phyloP scores from a whole-genome alignment of 2,888 invertebrate species.

The Eugnorisma glareosa region DNA sequence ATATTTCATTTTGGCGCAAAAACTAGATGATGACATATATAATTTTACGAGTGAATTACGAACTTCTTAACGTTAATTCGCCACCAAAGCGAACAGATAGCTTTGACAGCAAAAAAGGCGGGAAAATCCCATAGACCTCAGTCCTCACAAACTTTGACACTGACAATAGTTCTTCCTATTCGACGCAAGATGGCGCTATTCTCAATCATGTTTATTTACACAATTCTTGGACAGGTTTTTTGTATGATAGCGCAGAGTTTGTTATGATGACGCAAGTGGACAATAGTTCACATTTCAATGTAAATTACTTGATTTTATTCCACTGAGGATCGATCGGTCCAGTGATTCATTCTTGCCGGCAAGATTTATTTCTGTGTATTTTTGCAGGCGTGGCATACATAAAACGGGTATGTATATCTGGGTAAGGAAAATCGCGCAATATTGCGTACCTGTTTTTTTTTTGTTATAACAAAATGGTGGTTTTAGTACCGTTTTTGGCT shows the following conservation, averaged over 20 bases:
- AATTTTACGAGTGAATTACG: not conserved
- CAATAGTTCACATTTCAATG: conserved; percentile 29
- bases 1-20: not conserved
- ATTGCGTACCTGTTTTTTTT: not conserved
- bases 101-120: conserved; percentile 34
- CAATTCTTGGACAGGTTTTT: not conserved
- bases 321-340: not conserved
- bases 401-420: not conserved
- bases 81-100: not conserved
- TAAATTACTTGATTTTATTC: conserved; percentile 34
- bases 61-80: not conserved
- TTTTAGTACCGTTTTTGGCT: not conserved
- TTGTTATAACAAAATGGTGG: not conserved
- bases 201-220: not conserved
- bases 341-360: conserved; percentile 33
- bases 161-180: conserved; percentile 5
- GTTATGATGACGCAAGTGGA: conserved; percentile 27
- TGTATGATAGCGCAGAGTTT: not conserved
- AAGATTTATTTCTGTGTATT: not conserved
- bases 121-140: conserved; percentile 9
- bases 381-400: not conserved
- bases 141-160: not conserved
- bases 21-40: not conserved
- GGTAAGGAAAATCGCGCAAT: not conserved
- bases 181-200: conserved; percentile 31